Conservation (phyloP, 2,797 vertebrate genomes). For the Arnoldichthys spilopterus region DNA sequence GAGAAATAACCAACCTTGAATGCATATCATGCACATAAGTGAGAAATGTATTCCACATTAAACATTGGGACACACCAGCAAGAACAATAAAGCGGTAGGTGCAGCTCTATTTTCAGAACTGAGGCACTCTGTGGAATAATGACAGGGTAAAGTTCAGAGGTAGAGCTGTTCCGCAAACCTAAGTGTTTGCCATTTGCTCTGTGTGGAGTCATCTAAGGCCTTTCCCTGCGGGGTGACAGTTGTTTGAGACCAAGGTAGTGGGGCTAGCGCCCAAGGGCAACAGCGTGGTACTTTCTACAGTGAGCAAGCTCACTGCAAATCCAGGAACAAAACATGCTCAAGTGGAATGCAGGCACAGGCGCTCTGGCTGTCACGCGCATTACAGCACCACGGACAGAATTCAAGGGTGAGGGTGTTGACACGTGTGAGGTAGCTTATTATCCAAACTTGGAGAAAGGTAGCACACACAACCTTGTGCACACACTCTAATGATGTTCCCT, state of each 20-base stretch:
- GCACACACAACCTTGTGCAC: slow-evolving; percentile 41
- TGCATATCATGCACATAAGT: not conserved
- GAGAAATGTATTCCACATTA: slow-evolving; percentile 13
- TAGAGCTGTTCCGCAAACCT: slow-evolving; percentile 58
- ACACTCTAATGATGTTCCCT: slow-evolving; percentile 79
- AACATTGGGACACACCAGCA: not conserved
- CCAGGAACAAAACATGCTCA: slow-evolving; percentile 72
- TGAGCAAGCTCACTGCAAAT: slow-evolving; percentile 60
- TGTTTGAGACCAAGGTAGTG: slow-evolving; percentile 65
- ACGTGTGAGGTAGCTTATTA: slow-evolving; percentile 80
- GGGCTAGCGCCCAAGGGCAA: slow-evolving; percentile 69
- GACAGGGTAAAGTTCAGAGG: slow-evolving; percentile 65
- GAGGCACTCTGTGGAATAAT: slow-evolving; percentile 61
- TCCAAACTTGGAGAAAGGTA: slow-evolving; percentile 74
- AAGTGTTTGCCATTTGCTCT: slow-evolving; percentile 56
- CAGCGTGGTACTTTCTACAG: slow-evolving; percentile 67
- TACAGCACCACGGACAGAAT: slow-evolving; percentile 72
- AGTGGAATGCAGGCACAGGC: slow-evolving; percentile 65
- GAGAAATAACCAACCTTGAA: slow-evolving; percentile 25
- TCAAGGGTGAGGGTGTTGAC: slow-evolving; percentile 74
- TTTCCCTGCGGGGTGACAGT: slow-evolving; percentile 65
- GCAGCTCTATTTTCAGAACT: slow-evolving; percentile 58
- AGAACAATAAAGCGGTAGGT: slow-evolving; percentile 41
- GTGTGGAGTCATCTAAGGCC: slow-evolving; percentile 59
- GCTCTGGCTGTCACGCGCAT: slow-evolving; percentile 72